A percentile compares a stretch with the other conserved stretches of the same genome.
Conservation (phyloP, 2,113 vertebrate genomes). For the Dasyurus viverrinus region DNA sequence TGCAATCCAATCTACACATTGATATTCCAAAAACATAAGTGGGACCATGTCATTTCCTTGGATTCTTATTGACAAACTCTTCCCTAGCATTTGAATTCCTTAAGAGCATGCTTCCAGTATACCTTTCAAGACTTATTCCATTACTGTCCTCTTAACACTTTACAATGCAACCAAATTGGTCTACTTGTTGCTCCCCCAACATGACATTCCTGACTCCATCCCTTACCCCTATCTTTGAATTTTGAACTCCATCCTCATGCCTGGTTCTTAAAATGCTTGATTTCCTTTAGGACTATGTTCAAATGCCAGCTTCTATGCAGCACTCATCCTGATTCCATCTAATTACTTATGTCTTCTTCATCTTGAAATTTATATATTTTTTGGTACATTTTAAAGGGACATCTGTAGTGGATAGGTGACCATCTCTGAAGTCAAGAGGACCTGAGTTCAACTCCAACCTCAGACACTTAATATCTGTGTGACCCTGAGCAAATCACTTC, state of each 20-base stretch:
- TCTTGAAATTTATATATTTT: background rate
- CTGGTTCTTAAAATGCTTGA: background rate
- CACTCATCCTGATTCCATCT: background rate
- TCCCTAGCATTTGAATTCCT: background rate
- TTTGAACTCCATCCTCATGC: background rate
- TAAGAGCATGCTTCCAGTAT: background rate
- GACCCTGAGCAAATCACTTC: too few relatives aligned
- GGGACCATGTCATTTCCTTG: background rate
- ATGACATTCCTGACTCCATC: background rate
- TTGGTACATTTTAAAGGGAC: background rate
- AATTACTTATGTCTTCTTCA: background rate
- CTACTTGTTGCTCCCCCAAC: background rate
- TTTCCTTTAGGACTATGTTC: background rate
- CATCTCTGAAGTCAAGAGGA: too few relatives aligned
- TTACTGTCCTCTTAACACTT: background rate
- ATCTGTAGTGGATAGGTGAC: too few relatives aligned
- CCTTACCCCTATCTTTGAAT: background rate
- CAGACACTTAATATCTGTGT: too few relatives aligned
- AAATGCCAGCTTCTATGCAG: background rate
- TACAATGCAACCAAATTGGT: background rate
- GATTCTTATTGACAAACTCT: background rate
- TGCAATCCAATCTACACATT: background rate
- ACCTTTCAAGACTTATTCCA: background rate
- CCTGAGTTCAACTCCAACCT: too few relatives aligned
- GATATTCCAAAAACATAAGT: background rate